Percentiles rank a stretch among this genome's conserved stretches.
Evolutionary conservation across 2,113 vertebrate genomes (phyloP).

Genomic region (Sander vitreus): DNA sequence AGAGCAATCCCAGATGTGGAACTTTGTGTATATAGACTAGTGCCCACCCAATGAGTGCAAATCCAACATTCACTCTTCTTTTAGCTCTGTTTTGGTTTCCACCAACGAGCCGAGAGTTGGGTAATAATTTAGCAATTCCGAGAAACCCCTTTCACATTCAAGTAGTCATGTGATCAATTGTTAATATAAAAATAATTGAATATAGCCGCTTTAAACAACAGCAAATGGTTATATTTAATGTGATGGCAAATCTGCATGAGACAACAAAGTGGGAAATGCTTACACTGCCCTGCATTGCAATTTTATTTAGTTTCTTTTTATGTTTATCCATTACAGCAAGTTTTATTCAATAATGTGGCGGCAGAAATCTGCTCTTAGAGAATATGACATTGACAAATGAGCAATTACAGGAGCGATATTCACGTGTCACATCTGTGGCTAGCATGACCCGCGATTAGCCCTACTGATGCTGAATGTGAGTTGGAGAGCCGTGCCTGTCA

Average conservation of each 20-base stretch:
- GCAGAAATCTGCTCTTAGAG: constrained; percentile 51
- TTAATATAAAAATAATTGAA: background rate
- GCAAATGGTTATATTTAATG: background rate
- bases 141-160: background rate
- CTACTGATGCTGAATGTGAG: constrained; percentile 69
- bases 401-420: constrained; percentile 79
- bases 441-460: constrained; percentile 77
- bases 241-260: constrained; percentile 16
- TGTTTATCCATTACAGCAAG: constrained; percentile 38
- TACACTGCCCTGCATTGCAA: background rate
- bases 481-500: constrained; percentile 71
- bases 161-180: background rate
- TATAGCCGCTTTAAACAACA: background rate
- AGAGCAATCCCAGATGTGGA: too few species aligned
- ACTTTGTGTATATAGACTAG: too few species aligned
- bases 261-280: constrained; percentile 29
- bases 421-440: constrained; percentile 71
- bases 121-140: background rate
- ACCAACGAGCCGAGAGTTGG: background rate
- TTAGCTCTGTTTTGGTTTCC: too few species aligned
- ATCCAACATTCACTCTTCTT: too few species aligned
- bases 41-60: too few species aligned
- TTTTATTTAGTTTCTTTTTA: constrained; percentile 30
- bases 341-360: constrained; percentile 58
- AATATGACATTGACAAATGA: constrained; percentile 83